phyloP scores from a whole-genome alignment of 2,797 vertebrate genomes.

The Pogonophryne albipinna region DNA sequence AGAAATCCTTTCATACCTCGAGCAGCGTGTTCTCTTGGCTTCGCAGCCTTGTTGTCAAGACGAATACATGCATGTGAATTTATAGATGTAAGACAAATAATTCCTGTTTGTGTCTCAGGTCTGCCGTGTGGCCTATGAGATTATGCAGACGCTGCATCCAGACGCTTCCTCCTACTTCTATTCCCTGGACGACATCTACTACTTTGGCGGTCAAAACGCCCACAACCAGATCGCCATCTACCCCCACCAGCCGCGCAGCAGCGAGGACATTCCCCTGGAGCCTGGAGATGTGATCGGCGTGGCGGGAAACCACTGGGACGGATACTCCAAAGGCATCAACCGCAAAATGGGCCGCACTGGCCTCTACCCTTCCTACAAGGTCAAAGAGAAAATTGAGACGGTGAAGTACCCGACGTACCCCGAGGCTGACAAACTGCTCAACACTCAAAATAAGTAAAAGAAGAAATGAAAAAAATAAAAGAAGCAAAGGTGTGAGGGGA shows the following conservation, averaged over 20 bases:
- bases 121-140: conserved; percentile 98
- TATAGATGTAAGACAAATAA: conserved; percentile 23
- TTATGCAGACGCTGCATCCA: conserved; percentile 98
- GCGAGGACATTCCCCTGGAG: conserved; percentile 96
- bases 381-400: conserved; percentile 97
- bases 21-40: background rate
- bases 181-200: conserved; percentile 98
- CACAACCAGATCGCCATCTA: conserved; percentile 98
- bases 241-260: conserved; percentile 91
- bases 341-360: conserved; percentile 96
- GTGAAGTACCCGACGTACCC: conserved; percentile 97
- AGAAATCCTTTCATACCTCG: conserved; percentile 15
- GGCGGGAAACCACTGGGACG: conserved; percentile 98
- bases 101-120: conserved; percentile 82
- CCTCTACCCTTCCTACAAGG: conserved; percentile 98
- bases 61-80: background rate
- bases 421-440: conserved; percentile 93
- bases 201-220: conserved; percentile 98
- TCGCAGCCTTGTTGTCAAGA: background rate
- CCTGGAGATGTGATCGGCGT: conserved; percentile 96
- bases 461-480: conserved; percentile 44
- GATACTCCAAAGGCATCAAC: conserved; percentile 98
- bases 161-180: conserved; percentile 97
- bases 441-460: conserved; percentile 77
- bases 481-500: conserved; percentile 49